Evolutionary conservation across 1,140 invertebrate genomes (phyloP).

Genomic region (Zaprionus capensis): DNA sequence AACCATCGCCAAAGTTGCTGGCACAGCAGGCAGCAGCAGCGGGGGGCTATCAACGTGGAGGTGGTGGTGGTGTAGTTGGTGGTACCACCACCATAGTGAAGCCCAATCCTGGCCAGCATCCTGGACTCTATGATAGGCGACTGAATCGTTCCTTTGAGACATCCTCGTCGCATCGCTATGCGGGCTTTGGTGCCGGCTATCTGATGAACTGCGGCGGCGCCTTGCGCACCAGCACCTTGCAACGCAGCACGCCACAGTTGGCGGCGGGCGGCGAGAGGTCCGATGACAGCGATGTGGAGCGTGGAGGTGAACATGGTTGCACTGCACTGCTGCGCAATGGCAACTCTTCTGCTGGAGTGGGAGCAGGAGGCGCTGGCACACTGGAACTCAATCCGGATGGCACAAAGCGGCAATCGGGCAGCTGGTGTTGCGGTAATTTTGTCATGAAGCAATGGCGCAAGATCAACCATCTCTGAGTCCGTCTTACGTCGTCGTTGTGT

Average conservation of each 20-base stretch:
- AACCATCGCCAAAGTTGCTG: slow-evolving; percentile 64
- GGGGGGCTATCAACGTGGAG: slow-evolving; percentile 43
- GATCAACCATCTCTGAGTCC: slow-evolving; percentile 84
- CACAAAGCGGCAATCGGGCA: slow-evolving; percentile 81
- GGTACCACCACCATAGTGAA: slow-evolving; percentile 60
- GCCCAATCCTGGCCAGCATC: slow-evolving; percentile 57
- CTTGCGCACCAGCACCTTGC: slow-evolving; percentile 64
- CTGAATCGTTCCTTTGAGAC: slow-evolving; percentile 83
- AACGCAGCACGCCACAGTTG: slow-evolving; percentile 67
- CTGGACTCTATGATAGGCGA: slow-evolving; percentile 81
- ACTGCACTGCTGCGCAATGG: slow-evolving; percentile 41
- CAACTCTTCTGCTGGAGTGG: slow-evolving; percentile 6
- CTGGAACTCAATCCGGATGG: slow-evolving; percentile 65
- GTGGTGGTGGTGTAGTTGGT: too few species aligned
- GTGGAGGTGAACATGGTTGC: slow-evolving; percentile 39
- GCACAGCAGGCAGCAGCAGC: slow-evolving; percentile 50
- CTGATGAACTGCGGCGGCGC: slow-evolving; percentile 76
- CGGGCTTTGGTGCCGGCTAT: slow-evolving; percentile 76
- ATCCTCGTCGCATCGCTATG: slow-evolving; percentile 74
- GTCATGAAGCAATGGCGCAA: slow-evolving; percentile 86
- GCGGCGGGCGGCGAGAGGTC: slow-evolving; percentile 64
- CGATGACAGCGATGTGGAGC: slow-evolving; percentile 71
- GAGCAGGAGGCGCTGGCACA: slow-evolving; percentile 2
- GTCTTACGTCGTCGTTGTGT: background rate
- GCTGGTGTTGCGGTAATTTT: slow-evolving; percentile 87